Percentiles rank a stretch among this genome's conserved stretches.
phyloP scores from a whole-genome alignment of 1,140 invertebrate genomes.

The Aporrectodea caliginosa region DNA sequence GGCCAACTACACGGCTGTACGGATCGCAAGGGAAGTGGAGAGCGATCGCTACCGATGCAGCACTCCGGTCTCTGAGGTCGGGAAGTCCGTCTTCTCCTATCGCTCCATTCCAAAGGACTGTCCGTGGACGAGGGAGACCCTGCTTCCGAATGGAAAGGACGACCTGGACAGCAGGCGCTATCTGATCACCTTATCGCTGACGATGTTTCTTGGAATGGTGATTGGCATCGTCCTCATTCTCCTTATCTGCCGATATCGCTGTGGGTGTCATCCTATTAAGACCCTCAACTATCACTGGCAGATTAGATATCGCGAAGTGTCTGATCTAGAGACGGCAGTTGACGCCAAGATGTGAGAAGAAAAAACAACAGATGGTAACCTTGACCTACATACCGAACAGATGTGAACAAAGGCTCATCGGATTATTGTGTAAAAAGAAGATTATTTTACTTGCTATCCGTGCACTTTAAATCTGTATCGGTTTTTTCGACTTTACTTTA shows the following conservation, averaged over 20 bases:
- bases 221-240: constrained; percentile 10
- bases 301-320: constrained; percentile 21
- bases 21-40: constrained; percentile 9
- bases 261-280: constrained; percentile 6
- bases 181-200: neutral
- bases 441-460: too few relatives aligned
- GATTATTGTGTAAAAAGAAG: too few relatives aligned
- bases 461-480: too few relatives aligned
- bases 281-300: neutral
- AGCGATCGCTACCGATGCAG: constrained; percentile 13
- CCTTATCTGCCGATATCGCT: constrained; percentile 8
- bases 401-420: too few relatives aligned
- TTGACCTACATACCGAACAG: too few relatives aligned
- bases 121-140: neutral
- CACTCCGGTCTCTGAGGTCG: neutral
- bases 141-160: neutral
- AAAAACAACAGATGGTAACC: neutral
- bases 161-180: neutral
- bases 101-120: neutral
- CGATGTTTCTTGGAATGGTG: neutral
- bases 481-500: too few relatives aligned
- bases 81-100: constrained; percentile 17
- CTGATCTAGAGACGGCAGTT: constrained; percentile 5
- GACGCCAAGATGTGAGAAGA: constrained; percentile 9
- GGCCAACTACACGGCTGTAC: constrained; percentile 23